Evolutionary conservation across 2,797 vertebrate species (phyloP), one percentile per base, ranked within the genome.

Genomic region (Diplodus sargus): DNA sequence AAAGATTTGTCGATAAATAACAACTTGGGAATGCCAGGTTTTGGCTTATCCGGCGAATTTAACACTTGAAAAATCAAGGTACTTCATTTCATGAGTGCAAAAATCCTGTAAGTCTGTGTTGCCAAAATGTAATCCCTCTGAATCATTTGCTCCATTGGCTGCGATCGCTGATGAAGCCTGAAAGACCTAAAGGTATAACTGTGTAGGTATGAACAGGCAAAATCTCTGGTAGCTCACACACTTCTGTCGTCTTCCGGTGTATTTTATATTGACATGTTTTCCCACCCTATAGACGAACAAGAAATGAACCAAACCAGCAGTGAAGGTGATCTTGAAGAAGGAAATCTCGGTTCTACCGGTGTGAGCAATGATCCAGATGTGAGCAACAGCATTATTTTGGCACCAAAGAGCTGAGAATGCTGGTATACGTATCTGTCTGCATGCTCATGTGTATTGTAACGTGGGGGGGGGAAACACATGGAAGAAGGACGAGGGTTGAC

Each of bases 371-470:
- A 51, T 74, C 70, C 68, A 61, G 60, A 80, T 79, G 45, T 65
- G 30, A 81, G 59, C 2, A 70, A 87, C 81, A 83, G 70, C 59
- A 62, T 63, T 79, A 56, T 72, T 76, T 80, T 59, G 63, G 76
- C 49, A 81, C 78, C 62, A 85, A 79, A 79, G 81, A 34, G 81
- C 42, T 51, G 57, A 76, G 23, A 54, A 16, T 42, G 61, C n/a
- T 10, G 4, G 22, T 64, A 5, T 66, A 57, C 65, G 42, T 53
- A 53, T 82, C 52, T 49, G 53, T 65, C 60, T 57, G n/a, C 11
- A 18, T 28, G 25, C 23, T 13, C 74, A 56, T 78, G 57, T 71
- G 65, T 70, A 42, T 48, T 28, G 56, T 57, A 60, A 63, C 34
- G 23, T 34, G 56, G 53, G 68, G 69, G 48, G 39, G 28, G 30